Evolutionary conservation across 2,888 invertebrate species (phyloP).

Genomic region (Drosophila greeni): DNA sequence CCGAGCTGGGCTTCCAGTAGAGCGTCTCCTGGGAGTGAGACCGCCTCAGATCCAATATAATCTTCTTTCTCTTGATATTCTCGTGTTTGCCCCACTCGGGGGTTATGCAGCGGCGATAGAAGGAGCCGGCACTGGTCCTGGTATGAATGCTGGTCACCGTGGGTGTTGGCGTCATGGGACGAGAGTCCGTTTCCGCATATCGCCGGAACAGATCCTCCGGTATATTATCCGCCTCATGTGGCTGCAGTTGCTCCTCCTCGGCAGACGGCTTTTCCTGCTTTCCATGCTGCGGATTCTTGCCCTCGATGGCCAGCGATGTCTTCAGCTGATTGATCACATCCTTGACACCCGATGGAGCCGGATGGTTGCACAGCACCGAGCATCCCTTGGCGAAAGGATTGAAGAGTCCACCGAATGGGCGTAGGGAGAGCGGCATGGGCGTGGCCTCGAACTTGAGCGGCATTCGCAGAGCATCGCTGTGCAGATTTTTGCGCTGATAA

Average conservation of each 20-base stretch:
- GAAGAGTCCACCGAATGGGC: conserved; percentile 89
- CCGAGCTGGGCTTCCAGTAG: conserved; percentile 80
- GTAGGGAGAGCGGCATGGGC: conserved; percentile 86
- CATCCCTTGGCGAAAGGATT: conserved; percentile 90
- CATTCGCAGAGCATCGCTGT: conserved; percentile 53
- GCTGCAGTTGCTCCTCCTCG: conserved; percentile 45
- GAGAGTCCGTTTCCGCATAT: conserved; percentile 91
- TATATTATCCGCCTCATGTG: conserved; percentile 81
- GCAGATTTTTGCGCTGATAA: conserved; percentile 50
- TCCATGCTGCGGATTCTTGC: conserved; percentile 53
- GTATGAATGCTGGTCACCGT: conserved; percentile 87
- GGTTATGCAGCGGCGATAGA: conserved; percentile 83
- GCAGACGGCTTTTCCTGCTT: conserved; percentile 29
- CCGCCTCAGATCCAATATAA: conserved; percentile 85
- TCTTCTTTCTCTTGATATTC: conserved; percentile 81
- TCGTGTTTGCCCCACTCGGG: conserved; percentile 83
- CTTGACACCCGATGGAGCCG: conserved; percentile 86
- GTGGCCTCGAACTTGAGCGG: conserved; percentile 81
- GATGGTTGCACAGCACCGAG: conserved; percentile 91
- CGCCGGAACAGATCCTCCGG: conserved; percentile 88
- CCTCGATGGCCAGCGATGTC: conserved; percentile 82
- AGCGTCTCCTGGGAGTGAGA: conserved; percentile 80
- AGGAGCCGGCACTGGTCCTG: conserved; percentile 82
- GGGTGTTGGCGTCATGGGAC: conserved; percentile 89
- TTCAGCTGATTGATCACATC: conserved; percentile 86